Evolutionary conservation across 2,888 invertebrate species (phyloP).

Genomic region (Torymus tubicola): DNA sequence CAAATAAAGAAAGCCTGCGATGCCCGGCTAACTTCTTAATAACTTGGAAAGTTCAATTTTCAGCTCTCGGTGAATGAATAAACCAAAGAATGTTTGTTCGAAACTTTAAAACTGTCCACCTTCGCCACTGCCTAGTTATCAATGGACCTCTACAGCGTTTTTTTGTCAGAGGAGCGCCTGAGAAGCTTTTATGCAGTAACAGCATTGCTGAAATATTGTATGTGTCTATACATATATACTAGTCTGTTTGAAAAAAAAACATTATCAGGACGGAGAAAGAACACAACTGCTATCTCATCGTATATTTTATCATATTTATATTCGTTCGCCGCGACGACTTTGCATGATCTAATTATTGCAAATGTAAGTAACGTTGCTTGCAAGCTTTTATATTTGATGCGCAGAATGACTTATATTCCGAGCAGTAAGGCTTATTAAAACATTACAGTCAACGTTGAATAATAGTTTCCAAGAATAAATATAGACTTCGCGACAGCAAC

Average conservation of each 20-base stretch:
- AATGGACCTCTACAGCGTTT: constrained; percentile 1
- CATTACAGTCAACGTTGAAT: too few species aligned
- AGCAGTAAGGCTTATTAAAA: too few species aligned
- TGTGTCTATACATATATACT: background rate
- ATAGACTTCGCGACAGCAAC: too few species aligned
- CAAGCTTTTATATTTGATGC: too few species aligned
- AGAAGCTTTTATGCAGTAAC: constrained; percentile 25
- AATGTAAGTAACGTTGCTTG: too few species aligned
- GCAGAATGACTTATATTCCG: too few species aligned
- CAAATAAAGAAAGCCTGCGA: background rate
- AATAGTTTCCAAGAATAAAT: too few species aligned
- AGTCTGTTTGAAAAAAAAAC: constrained; percentile 22
- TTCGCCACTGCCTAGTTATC: background rate
- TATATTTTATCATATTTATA: too few species aligned
- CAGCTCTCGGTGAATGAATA: constrained; percentile 12
- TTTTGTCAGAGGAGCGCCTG: constrained; percentile 9
- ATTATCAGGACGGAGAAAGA: background rate
- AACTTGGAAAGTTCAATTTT: constrained; percentile 35
- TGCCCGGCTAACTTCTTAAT: constrained; percentile 7
- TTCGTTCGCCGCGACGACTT: too few species aligned
- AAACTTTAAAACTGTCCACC: constrained; percentile 4
- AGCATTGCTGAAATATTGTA: background rate
- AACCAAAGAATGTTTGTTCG: constrained; percentile 16
- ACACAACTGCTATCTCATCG: too few species aligned
- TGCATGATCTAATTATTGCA: too few species aligned